Evolutionary conservation across 2,888 invertebrate species (phyloP).

Genomic region (Acrobasis repandana): DNA sequence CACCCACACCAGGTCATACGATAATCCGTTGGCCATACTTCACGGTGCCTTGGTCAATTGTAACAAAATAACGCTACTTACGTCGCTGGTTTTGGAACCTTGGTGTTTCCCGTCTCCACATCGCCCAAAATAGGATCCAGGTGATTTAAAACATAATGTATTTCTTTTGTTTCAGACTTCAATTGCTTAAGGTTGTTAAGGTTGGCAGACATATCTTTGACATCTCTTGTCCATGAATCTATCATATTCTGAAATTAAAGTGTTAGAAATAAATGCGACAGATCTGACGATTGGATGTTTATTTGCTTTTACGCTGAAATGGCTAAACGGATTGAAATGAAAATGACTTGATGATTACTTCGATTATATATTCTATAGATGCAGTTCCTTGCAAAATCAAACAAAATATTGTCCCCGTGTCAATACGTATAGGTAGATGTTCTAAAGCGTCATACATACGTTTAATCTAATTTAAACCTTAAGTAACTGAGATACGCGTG

Average conservation of each 20-base stretch:
- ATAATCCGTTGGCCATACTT: too few species aligned
- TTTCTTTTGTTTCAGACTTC: slow-evolving; percentile 26
- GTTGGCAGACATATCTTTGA: slow-evolving; percentile 27
- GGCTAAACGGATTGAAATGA: too few species aligned
- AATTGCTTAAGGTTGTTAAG: slow-evolving; percentile 21
- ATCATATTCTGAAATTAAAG: slow-evolving; percentile 18
- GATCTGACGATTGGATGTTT: neutral
- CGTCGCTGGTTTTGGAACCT: neutral
- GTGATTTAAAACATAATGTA: slow-evolving; percentile 27
- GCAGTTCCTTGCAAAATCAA: too few species aligned
- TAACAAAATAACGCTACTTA: neutral
- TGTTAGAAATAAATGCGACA: neutral
- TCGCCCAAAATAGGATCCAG: slow-evolving; percentile 27
- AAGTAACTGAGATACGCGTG: too few species aligned
- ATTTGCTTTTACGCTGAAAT: neutral
- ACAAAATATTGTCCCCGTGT: too few species aligned
- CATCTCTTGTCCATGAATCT: slow-evolving; percentile 27
- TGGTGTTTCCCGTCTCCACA: slow-evolving; percentile 14
- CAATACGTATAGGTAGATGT: too few species aligned
- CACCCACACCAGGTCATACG: too few species aligned
- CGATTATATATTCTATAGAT: too few species aligned
- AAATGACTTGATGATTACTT: too few species aligned
- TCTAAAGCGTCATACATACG: too few species aligned
- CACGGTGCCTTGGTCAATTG: too few species aligned
- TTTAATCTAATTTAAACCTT: too few species aligned